Conservation (phyloP, 2,888 invertebrate species). For the Archips crataeganus region DNA sequence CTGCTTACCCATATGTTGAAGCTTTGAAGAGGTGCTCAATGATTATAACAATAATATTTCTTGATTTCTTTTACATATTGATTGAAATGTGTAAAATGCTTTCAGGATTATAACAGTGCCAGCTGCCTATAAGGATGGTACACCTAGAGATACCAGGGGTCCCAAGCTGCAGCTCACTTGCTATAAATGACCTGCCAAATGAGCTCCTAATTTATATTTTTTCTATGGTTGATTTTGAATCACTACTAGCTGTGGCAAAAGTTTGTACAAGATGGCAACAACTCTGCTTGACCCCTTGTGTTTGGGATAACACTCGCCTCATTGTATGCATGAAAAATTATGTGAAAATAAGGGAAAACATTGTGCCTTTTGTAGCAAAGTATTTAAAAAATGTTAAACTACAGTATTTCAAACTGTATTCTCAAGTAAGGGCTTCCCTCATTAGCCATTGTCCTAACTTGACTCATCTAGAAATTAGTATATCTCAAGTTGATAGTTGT, state of each 20-base stretch:
- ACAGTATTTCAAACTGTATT: slow-evolving; percentile 84
- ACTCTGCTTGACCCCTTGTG: slow-evolving; percentile 79
- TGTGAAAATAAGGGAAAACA: slow-evolving; percentile 79
- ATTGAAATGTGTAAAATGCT: slow-evolving; percentile 33
- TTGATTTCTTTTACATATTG: no score
- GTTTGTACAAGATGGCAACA: slow-evolving; percentile 82
- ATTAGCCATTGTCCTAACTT: slow-evolving; percentile 82
- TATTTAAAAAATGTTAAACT: slow-evolving; percentile 83
- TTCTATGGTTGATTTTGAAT: slow-evolving; percentile 84
- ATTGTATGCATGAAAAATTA: slow-evolving; percentile 85
- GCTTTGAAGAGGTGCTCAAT: neutral
- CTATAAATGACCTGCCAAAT: slow-evolving; percentile 83
- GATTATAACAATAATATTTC: neutral
- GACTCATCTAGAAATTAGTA: slow-evolving; percentile 84
- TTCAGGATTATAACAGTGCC: slow-evolving; percentile 66
- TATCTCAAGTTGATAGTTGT: slow-evolving; percentile 83
- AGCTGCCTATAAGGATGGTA: slow-evolving; percentile 71
- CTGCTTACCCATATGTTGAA: neutral
- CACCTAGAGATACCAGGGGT: slow-evolving; percentile 78
- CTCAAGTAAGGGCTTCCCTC: slow-evolving; percentile 79
- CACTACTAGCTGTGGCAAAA: slow-evolving; percentile 77
- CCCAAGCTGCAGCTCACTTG: slow-evolving; percentile 64
- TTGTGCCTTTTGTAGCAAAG: slow-evolving; percentile 82
- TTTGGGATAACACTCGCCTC: slow-evolving; percentile 83
- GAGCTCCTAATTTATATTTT: slow-evolving; percentile 83